These are phyloP conservation scores for Prenolepis imparis DNA, from an alignment of 2,888 invertebrate genomes.

Conservation along the genomic window DNA sequence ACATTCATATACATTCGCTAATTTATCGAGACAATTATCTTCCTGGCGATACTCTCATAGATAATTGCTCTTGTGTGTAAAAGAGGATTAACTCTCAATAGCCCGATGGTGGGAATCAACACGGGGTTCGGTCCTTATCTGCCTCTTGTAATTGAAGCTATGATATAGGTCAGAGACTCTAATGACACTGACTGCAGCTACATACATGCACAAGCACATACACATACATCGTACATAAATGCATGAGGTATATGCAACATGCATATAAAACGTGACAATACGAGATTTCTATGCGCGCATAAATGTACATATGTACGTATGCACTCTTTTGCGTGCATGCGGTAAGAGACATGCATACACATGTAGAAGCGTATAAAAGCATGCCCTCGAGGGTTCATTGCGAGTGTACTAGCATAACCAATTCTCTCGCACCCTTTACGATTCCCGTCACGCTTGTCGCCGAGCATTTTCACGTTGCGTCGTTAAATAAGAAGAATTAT, in stretches of 20 bases:
- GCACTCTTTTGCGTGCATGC: slow-evolving; percentile 21
- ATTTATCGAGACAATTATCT: slow-evolving; percentile 54
- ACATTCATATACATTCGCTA: background rate
- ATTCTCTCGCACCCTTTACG: slow-evolving; percentile 53
- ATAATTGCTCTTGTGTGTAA: slow-evolving; percentile 33
- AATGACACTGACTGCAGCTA: slow-evolving; percentile 34
- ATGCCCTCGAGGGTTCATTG: slow-evolving; percentile 69
- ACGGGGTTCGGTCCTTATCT: slow-evolving; percentile 41
- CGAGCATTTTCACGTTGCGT: slow-evolving; percentile 31
- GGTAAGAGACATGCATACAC: background rate
- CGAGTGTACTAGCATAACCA: slow-evolving; percentile 62
- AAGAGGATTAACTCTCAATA: slow-evolving; percentile 62
- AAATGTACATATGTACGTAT: slow-evolving; percentile 13
- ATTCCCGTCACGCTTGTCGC: slow-evolving; percentile 31
- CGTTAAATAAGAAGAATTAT: slow-evolving; percentile 29
- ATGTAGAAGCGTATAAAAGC: background rate
- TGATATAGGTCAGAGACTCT: slow-evolving; percentile 61
- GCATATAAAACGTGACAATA: slow-evolving; percentile 13
- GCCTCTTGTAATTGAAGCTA: slow-evolving; percentile 62
- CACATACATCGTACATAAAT: slow-evolving; percentile 2
- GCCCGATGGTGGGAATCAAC: slow-evolving; percentile 54
- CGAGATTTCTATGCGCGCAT: slow-evolving; percentile 7
- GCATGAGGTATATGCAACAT: background rate
- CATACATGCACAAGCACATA: slow-evolving; percentile 3
- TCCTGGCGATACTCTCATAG: slow-evolving; percentile 15